Evolutionary conservation across 2,888 invertebrate species (phyloP), one percentile per base, ranked within the genome.

Genomic region (Meiosimyza platycephala): DNA sequence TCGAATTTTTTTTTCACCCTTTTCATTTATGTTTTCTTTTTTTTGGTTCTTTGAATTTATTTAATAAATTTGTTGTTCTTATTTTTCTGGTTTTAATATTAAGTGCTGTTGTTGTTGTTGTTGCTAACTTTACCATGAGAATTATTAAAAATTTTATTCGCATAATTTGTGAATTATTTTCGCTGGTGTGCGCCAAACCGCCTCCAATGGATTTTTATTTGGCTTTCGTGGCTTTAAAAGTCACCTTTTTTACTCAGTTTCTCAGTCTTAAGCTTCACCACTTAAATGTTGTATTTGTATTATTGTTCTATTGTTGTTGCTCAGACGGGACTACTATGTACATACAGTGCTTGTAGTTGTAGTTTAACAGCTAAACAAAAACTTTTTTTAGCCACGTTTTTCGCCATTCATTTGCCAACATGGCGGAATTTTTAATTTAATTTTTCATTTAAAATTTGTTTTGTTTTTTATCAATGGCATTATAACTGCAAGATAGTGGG

Each of bases 121-220:
- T 72, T 79, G 75, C 80, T 77, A 79, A 80, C 81, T 77, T 76
- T 78, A 77, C 79, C 82, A 83, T 83, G 82, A 80, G 84, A 84
- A 84, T 82, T 84, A 84, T 85, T 85, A 85, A 85, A 85, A 82
- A 85, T 85, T 85, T 84, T 84, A 83, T 85, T 85, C 85, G 85
- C 85, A 85, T 85, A 85, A 85, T 85, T 85, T 85, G 82, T 83
- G 83, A 84, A 85, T 85, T 85, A 85, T 85, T 80, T 81, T 82
- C 78, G 79, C 80, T 79, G 78, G 79, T 78, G 80, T 80, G 80
- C 80, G 77, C 76, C 78, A 79, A 80, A 79, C 81, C 81, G 77
- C 80, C 79, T 80, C 72, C 80, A 79, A 78, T 76, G 75, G 74
- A 69, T 69, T 68, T 62, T 28, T 18, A 50, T 64, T 51, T 51